These are phyloP conservation scores for Monomorium pharaonis DNA, from an alignment of 1,140 invertebrate genomes.

Conservation along the genomic window DNA sequence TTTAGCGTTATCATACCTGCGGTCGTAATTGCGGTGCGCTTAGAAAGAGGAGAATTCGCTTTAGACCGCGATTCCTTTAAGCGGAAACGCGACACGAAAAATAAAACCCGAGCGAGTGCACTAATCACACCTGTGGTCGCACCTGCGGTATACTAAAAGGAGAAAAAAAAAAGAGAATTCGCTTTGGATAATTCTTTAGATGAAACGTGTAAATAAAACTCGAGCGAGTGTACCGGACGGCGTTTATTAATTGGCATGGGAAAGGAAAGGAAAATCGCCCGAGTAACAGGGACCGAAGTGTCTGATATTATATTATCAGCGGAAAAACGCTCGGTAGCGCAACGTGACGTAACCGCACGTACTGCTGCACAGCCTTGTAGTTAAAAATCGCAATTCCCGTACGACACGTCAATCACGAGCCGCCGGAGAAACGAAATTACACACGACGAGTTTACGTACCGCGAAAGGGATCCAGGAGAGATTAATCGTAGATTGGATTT, in stretches of 20 bases:
- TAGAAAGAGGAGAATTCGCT: not conserved
- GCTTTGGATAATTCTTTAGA: not conserved
- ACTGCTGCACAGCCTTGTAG: not conserved
- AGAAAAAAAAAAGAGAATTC: not conserved
- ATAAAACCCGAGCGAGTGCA: not conserved
- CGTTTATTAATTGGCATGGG: not conserved
- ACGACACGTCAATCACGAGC: slow-evolving; percentile 1
- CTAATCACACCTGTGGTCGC: not conserved
- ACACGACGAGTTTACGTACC: not conserved
- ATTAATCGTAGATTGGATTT: slow-evolving; percentile 34
- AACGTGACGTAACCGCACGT: slow-evolving; percentile 3
- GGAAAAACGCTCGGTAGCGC: not conserved
- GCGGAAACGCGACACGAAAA: not conserved
- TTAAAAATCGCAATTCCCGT: not conserved
- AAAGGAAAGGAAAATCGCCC: not conserved
- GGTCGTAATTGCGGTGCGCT: not conserved
- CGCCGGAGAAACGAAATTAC: slow-evolving; percentile 4
- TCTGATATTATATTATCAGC: not conserved
- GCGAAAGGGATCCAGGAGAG: not conserved
- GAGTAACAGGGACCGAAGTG: not conserved
- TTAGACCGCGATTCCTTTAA: not conserved
- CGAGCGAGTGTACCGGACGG: not conserved
- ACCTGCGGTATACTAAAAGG: not conserved
- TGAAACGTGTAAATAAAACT: not conserved
- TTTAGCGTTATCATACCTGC: not conserved